Evolutionary conservation across 1,140 invertebrate species (phyloP), one percentile per base, ranked within the genome.

Genomic region (Calephelis nemesis): DNA sequence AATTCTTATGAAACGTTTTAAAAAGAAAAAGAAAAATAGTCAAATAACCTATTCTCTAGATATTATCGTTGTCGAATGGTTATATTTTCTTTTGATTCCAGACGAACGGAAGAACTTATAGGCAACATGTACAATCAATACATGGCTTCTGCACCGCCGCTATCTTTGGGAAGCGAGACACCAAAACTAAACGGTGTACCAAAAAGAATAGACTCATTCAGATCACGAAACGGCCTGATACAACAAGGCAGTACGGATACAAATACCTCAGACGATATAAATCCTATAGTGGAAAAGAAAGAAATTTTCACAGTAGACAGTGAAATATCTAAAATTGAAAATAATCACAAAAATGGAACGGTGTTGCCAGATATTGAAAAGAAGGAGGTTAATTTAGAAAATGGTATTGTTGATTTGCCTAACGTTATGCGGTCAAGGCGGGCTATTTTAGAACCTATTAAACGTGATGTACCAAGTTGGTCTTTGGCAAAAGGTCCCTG

Each of bases 71-170:
- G 2, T 30, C 42, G 42, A 45, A 45, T 45, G 42, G 42, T 42
- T 49, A 47, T 48, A 47, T 15, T 63, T 58, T 42, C 40, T n/a
- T 54, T 63, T 72, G 49, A 50, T 75, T 86, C 40, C 74, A 92
- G 92, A 76, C 80, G 92, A 47, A 92, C 92, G 58, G 92, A 93
- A 82, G 88, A 93, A 71, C 73, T 93, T 42, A 87, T 93, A 52
- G 89, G 89, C 13, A 91, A 88, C 60, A 90, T 92, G 73, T 91
- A 93, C 69, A 87, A 68, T 66, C 88, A 92, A 68, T 92, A 92
- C 72, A 85, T 92, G 79, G 88, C 91, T 0, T 74, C 88, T 0
- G 86, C 89, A 0, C 90, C 90, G 0, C 84, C 89, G 4, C 48
- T 90, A 0, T 81, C 88, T 7, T 47, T 87, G 62, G 88, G 86